Percentiles rank a stretch among this genome's conserved stretches.
Evolutionary conservation across 2,113 vertebrate genomes (phyloP).

Genomic region (Lagopus leucura): DNA sequence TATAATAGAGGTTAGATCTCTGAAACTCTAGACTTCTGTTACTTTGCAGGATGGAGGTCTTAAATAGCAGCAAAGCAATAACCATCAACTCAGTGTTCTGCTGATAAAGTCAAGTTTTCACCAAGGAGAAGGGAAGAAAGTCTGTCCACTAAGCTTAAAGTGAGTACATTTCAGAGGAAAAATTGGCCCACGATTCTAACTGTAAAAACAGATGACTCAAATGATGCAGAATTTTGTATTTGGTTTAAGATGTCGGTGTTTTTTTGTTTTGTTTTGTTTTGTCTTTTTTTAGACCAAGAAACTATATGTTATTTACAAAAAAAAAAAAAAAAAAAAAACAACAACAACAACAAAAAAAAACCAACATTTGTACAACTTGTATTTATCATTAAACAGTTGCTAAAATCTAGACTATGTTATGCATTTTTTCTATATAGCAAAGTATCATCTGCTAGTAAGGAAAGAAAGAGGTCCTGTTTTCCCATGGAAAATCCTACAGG

Average conservation of each 20-base stretch:
- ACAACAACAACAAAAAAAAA: no score
- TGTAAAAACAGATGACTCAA: background rate
- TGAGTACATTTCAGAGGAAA: background rate
- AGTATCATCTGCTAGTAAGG: background rate
- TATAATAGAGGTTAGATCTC: background rate
- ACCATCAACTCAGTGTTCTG: background rate
- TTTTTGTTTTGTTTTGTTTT: background rate
- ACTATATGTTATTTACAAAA: slow-evolving; percentile 45
- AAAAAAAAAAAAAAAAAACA: background rate
- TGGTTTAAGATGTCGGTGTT: background rate
- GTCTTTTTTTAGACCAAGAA: background rate
- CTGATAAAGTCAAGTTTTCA: slow-evolving; percentile 7
- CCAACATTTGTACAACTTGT: background rate
- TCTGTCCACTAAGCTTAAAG: background rate
- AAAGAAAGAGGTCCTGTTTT: background rate
- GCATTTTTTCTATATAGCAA: background rate
- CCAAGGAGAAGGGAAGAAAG: background rate
- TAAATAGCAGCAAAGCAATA: slow-evolving; percentile 32
- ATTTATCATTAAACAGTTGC: slow-evolving; percentile 18
- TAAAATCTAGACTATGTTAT: slow-evolving; percentile 20
- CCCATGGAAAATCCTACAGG: background rate
- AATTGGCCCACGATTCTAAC: background rate
- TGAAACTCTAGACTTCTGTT: background rate
- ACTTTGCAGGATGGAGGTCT: background rate
- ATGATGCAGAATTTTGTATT: background rate